phyloP scores from a whole-genome alignment of 2,888 invertebrate species.

The Melinaea marsaeus region DNA sequence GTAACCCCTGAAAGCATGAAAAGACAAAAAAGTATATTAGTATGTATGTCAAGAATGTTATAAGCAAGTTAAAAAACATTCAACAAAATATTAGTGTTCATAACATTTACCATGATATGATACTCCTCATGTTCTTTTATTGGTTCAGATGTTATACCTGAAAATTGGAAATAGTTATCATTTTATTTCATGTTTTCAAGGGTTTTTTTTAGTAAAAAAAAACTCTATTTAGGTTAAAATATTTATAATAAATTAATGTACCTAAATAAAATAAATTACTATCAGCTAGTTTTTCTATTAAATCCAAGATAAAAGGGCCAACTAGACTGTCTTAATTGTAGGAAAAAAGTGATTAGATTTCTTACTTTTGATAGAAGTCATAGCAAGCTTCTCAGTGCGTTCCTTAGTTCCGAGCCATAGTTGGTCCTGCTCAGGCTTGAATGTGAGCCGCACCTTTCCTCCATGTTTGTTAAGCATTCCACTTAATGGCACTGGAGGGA shows the following conservation, averaged over 20 bases:
- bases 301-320: no score
- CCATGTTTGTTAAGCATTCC: slow-evolving; percentile 95
- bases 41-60: background rate
- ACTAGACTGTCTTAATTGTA: background rate
- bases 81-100: background rate
- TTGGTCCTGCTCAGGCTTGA: slow-evolving; percentile 93
- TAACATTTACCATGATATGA: slow-evolving; percentile 87
- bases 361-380: slow-evolving; percentile 92
- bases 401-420: slow-evolving; percentile 96
- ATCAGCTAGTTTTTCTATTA: no score
- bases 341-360: slow-evolving; percentile 28
- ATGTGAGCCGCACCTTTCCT: slow-evolving; percentile 92
- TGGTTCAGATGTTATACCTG: slow-evolving; percentile 83
- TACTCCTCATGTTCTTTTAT: slow-evolving; percentile 94
- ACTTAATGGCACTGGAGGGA: slow-evolving; percentile 88
- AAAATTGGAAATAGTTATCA: slow-evolving; percentile 15
- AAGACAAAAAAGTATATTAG: no score
- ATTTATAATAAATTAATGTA: no score
- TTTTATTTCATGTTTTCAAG: no score
- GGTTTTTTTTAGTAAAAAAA: no score
- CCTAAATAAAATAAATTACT: no score
- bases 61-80: background rate
- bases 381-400: slow-evolving; percentile 92
- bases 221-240: no score
- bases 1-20: slow-evolving; percentile 82